Percentiles rank a stretch among this genome's conserved stretches.
Evolutionary conservation across 2,888 invertebrate genomes (phyloP).

Genomic region (Archips crataeganus): DNA sequence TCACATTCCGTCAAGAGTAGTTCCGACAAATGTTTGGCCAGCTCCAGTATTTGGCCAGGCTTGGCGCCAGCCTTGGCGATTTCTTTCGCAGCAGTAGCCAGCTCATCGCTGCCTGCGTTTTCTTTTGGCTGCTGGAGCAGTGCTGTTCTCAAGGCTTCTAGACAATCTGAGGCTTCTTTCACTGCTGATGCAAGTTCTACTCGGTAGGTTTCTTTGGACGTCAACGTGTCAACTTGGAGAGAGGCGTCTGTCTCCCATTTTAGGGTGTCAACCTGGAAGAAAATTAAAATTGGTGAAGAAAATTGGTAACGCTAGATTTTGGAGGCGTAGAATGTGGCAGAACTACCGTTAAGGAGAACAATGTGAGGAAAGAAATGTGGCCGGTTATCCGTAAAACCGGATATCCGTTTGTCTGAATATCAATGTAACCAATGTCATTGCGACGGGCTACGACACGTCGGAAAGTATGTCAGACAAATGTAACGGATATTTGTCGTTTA

Average conservation of each 20-base stretch:
- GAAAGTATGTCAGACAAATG: too few species aligned
- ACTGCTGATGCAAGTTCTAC: slow-evolving; percentile 91
- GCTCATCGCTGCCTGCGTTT: slow-evolving; percentile 85
- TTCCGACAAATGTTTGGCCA: slow-evolving; percentile 92
- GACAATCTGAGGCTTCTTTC: slow-evolving; percentile 88
- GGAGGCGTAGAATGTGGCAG: too few species aligned
- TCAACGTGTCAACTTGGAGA: slow-evolving; percentile 94
- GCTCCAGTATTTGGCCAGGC: slow-evolving; percentile 92
- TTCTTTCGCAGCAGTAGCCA: slow-evolving; percentile 88
- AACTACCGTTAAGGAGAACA: too few species aligned
- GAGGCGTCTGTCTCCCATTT: slow-evolving; percentile 91
- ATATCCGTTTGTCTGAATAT: too few species aligned
- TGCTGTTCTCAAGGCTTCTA: slow-evolving; percentile 88
- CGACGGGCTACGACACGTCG: too few species aligned
- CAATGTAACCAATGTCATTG: too few species aligned
- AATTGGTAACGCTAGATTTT: background rate
- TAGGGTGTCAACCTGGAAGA: slow-evolving; percentile 89
- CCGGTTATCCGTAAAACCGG: too few species aligned
- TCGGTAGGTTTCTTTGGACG: slow-evolving; percentile 93
- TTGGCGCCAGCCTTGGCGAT: slow-evolving; percentile 91
- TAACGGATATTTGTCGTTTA: too few species aligned
- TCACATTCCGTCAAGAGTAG: slow-evolving; percentile 91
- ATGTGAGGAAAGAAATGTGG: too few species aligned
- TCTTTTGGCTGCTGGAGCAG: slow-evolving; percentile 69
- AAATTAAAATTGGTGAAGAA: too few species aligned